Percentiles rank a stretch among this genome's conserved stretches.
These are phyloP conservation scores for Troides helena DNA, from an alignment of 2,888 invertebrate genomes.

Conservation along the genomic window DNA sequence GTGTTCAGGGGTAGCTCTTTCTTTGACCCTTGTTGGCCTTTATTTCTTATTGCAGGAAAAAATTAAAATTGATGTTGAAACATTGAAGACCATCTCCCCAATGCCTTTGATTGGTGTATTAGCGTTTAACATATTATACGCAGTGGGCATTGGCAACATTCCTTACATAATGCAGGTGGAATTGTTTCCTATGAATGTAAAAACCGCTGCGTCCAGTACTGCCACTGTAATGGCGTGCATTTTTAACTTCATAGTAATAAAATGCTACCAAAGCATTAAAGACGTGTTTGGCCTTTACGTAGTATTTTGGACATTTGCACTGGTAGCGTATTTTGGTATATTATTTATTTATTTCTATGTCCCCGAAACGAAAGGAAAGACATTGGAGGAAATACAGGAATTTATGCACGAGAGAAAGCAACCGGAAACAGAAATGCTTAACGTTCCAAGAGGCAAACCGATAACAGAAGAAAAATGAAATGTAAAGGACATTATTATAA, in stretches of 20 bases:
- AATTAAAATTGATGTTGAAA: slow-evolving; percentile 53
- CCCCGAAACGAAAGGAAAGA: slow-evolving; percentile 83
- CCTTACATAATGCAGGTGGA: slow-evolving; percentile 83
- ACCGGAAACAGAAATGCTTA: slow-evolving; percentile 43
- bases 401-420: slow-evolving; percentile 54
- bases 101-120: slow-evolving; percentile 79
- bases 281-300: slow-evolving; percentile 79
- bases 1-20: slow-evolving; percentile 75
- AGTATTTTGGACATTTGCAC: slow-evolving; percentile 80
- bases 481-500: background rate
- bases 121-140: slow-evolving; percentile 80
- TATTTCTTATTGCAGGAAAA: slow-evolving; percentile 79
- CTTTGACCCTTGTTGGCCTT: slow-evolving; percentile 70
- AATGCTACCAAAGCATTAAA: slow-evolving; percentile 80
- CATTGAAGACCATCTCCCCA: slow-evolving; percentile 62
- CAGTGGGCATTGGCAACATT: slow-evolving; percentile 81
- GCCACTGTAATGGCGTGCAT: slow-evolving; percentile 80
- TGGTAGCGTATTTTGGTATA: slow-evolving; percentile 76
- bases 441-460: slow-evolving; percentile 32
- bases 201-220: slow-evolving; percentile 80
- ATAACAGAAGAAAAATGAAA: slow-evolving; percentile 2
- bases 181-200: slow-evolving; percentile 82
- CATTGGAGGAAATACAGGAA: slow-evolving; percentile 81
- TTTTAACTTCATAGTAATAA: slow-evolving; percentile 79
- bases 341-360: slow-evolving; percentile 79